Conservation (phyloP, 1,140 invertebrate species). For the Mamestra configurata region DNA sequence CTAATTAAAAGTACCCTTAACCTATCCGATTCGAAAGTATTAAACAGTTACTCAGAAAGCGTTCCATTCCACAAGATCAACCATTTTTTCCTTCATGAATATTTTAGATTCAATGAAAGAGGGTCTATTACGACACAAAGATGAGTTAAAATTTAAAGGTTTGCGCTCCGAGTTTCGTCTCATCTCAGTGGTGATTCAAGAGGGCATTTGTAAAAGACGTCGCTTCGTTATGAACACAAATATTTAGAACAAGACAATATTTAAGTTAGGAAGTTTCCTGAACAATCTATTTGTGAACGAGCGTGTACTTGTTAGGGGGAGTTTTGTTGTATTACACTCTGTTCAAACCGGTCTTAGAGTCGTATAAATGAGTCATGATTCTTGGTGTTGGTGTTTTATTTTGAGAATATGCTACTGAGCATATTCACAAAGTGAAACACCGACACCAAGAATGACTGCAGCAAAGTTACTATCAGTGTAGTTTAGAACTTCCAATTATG, state of each 20-base stretch:
- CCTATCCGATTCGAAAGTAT: background rate
- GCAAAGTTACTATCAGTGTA: no score
- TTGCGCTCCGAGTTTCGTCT: background rate
- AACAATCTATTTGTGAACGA: conserved; percentile 20
- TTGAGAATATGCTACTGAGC: conserved; percentile 3
- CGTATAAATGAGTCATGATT: background rate
- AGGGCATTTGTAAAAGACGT: conserved; percentile 20
- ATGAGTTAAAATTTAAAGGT: conserved; percentile 6
- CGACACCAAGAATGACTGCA: no score
- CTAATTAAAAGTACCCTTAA: no score
- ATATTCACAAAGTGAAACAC: no score
- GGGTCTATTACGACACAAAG: conserved; percentile 6
- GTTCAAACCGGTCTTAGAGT: background rate
- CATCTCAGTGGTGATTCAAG: background rate
- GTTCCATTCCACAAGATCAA: background rate
- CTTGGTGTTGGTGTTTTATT: background rate
- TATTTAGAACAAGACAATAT: conserved; percentile 27
- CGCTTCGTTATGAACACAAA: conserved; percentile 32
- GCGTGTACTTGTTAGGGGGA: background rate
- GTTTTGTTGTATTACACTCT: background rate
- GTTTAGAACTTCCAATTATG: no score
- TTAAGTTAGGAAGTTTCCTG: conserved; percentile 14
- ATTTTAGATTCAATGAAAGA: conserved; percentile 3
- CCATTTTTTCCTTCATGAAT: conserved; percentile 14
- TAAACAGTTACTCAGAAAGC: background rate